Base-by-base conservation (phyloP, 64 coral and sea anemone species). In the Acropora yongei region DNA sequence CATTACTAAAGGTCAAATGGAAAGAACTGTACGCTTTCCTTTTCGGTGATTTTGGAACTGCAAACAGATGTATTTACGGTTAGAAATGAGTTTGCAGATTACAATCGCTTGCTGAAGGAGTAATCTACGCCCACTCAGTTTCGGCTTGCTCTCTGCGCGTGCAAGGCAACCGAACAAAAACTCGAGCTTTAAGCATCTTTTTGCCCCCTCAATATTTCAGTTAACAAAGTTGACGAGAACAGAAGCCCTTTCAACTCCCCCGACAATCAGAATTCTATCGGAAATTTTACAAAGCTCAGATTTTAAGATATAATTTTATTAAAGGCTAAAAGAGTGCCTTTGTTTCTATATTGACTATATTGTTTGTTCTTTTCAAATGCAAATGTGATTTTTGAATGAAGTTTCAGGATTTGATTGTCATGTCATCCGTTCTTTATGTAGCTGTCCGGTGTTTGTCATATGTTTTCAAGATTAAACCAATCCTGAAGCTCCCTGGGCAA, bases 121-220 rank as follows among this genome's bases (percentile, higher is more conserved):
- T 44, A 48, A 85, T 72, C 5, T 13, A 85, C 82, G 82, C 82
- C 82, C 82, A 69, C 82, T 85, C 4, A 71, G 65, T 49, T 71
- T 71, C 43, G 65, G 44, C 82, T 85, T 85, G 61, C 82, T 85
- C 49, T 49, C 6, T 71, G 67, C 82, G 82, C 82, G 82, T 85
- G 82, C 82, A 8, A 67, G 17, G 12, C 61, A 71, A 72, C 14
- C 41, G 82, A 66, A 57, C 5, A 16, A 83, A 3, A 30, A 30
- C 30, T 30, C 30, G 30, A 30, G 30, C 30, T 30, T 30, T 30
- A 30, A 30, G 30, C 30, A 30, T 30, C 30, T 30, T 30, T 41
- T 6, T 19, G 11, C 4, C 68, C 13, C 18, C 18, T 20, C 17
- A 69, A 30, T 30, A 30, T 30, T 30, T 30, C 30, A 30, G 30